phyloP scores from a whole-genome alignment of 2,888 invertebrate species.

The Cerastoderma edule region DNA sequence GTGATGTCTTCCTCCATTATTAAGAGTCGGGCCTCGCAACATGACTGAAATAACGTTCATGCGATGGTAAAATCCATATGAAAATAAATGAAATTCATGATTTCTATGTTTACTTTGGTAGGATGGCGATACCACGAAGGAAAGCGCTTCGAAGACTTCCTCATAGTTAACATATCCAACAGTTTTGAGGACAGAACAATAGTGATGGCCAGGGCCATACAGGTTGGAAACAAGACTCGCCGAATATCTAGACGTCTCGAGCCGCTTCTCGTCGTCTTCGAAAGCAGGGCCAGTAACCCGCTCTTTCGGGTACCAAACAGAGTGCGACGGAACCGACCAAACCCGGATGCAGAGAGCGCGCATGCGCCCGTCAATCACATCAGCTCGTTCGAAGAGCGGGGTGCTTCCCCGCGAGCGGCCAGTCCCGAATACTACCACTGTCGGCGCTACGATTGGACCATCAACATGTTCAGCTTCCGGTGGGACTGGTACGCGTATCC shows the following conservation, averaged over 20 bases:
- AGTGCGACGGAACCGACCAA: neutral
- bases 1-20: too few species aligned
- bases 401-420: neutral
- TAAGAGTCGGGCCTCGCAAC: too few species aligned
- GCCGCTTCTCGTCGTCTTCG: conserved; percentile 34
- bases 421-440: conserved; percentile 27
- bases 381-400: neutral
- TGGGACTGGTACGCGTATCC: conserved; percentile 42
- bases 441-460: conserved; percentile 32
- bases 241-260: conserved; percentile 23
- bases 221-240: neutral
- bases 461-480: conserved; percentile 32
- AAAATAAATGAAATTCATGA: too few species aligned
- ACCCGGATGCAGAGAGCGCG: neutral
- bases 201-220: neutral
- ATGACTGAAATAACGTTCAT: too few species aligned
- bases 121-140: neutral
- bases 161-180: conserved; percentile 44
- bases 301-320: conserved; percentile 3
- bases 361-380: neutral
- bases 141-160: conserved; percentile 18
- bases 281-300: conserved; percentile 31
- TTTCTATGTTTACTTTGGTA: too few species aligned
- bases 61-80: too few species aligned
- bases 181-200: neutral